Evolutionary conservation across 2,888 invertebrate species (phyloP), one percentile per base, ranked within the genome.

Genomic region (Cylloceria caligata): DNA sequence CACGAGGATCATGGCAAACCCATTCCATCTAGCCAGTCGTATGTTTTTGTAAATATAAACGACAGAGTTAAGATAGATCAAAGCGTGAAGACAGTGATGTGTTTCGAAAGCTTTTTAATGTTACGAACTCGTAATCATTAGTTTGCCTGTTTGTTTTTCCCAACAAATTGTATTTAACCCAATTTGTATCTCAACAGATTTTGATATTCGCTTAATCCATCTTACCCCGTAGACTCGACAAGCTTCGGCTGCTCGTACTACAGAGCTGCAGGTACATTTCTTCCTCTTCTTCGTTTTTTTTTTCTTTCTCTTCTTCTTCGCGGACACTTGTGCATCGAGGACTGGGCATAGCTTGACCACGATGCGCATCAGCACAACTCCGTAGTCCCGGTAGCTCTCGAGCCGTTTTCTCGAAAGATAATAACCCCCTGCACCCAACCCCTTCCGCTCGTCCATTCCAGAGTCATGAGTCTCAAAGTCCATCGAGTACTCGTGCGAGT

Each of bases 371-470:
- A 34, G 11, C 49, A 7, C 11, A 30, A 7, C 42, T 24, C 5
- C 68, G 24, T n/a, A 45, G 45, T 13, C 34, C 21, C 49, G 49
- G 62, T 62, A 73, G 73, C 73, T 36, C 21, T 62, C 60, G 49
- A 64, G 30, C 55, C 36, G 36, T 73, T 72, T 72, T 73, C 73
- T 64, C 73, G 49, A 34, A 36, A 34, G 60, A 76, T 68, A 76
- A 68, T 76, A 68, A 76, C 67, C 30, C 45, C 27, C 67, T 39
- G 13, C 30, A 21, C 45, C 60, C 34, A 27, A 13, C 27, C 60
- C 34, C 45, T 47, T 60, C 47, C 47, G 45, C 45, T 47, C 45
- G 34, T 60, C 39, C 65, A 30, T 65, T 49, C 39, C 49, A 5
- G 3, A 21, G n/a, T 24, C 60, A n/a, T 55, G 55, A 74, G 27